phyloP scores from a whole-genome alignment of 2,888 invertebrate species.

The Calephelis perditalis region DNA sequence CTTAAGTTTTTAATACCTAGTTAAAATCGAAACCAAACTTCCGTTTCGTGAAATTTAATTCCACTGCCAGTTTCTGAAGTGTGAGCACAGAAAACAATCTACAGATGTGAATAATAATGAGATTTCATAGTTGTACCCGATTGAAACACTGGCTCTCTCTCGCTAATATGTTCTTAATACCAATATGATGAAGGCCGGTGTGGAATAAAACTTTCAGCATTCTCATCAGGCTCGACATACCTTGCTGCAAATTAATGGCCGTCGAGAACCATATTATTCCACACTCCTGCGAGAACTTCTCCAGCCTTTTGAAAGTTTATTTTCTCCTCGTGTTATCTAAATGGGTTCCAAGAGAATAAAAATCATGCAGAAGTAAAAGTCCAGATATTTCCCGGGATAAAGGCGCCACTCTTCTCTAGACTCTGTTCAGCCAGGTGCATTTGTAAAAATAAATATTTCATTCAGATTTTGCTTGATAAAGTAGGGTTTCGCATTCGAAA shows the following conservation, averaged over 20 bases:
- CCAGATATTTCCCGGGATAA: constrained; percentile 22
- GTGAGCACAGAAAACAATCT: no score
- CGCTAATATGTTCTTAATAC: no score
- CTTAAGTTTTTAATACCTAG: no score
- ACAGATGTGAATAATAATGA: no score
- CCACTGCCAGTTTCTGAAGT: no score
- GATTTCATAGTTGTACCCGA: no score
- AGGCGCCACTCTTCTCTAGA: constrained; percentile 29
- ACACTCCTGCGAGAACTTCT: constrained; percentile 19
- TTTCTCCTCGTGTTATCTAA: constrained; percentile 32
- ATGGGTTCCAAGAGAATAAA: constrained; percentile 20
- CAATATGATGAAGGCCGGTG: no score
- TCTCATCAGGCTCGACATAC: constrained; percentile 29
- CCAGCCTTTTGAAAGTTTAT: constrained; percentile 20
- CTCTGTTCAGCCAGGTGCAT: constrained; percentile 31
- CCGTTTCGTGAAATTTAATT: no score
- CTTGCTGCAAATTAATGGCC: constrained; percentile 26
- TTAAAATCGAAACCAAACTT: no score
- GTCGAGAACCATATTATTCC: constrained; percentile 20
- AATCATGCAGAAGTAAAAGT: neutral
- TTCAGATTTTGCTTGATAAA: constrained; percentile 31
- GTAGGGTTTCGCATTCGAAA: constrained; percentile 23
- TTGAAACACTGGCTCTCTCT: no score
- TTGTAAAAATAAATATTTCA: constrained; percentile 30
- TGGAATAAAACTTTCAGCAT: constrained; percentile 18